Percentiles rank a stretch among this genome's conserved stretches.
Evolutionary conservation across 30 jellyfish, hydroid and myxozoan genomes (phyloP).

Genomic region (Pseudorhiza aurosa): DNA sequence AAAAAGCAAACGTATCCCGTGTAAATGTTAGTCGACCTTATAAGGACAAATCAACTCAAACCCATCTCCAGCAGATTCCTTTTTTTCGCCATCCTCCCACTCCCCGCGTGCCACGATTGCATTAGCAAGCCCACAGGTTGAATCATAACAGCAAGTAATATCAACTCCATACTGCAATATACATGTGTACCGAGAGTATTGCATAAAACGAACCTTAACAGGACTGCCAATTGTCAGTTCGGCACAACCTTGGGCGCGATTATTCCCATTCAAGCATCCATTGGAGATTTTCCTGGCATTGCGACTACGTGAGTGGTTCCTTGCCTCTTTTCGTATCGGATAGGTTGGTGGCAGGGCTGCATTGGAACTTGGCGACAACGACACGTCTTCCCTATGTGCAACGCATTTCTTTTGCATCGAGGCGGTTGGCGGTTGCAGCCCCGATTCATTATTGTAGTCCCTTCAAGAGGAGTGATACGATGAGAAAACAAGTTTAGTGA

Average conservation of each 20-base stretch:
- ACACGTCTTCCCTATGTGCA: neutral
- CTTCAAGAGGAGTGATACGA: too few relatives aligned
- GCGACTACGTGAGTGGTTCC: neutral
- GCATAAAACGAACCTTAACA: neutral
- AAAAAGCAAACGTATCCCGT: too few relatives aligned
- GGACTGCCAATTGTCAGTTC: neutral
- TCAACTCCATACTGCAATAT: too few relatives aligned
- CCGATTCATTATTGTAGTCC: neutral
- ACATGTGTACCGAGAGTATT: too few relatives aligned
- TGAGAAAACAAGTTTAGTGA: too few relatives aligned
- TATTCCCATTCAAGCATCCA: neutral
- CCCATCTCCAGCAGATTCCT: too few relatives aligned
- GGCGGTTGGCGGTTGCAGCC: neutral
- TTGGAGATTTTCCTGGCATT: neutral
- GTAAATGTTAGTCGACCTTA: too few relatives aligned
- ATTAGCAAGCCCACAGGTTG: too few relatives aligned
- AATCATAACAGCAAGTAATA: too few relatives aligned
- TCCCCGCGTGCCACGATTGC: too few relatives aligned
- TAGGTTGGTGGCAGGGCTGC: neutral
- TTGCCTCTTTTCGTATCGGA: neutral
- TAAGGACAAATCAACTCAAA: too few relatives aligned
- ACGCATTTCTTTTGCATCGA: neutral
- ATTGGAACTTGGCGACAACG: neutral
- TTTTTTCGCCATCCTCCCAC: neutral
- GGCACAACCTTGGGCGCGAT: neutral